A percentile compares a stretch with the other conserved stretches of the same genome.
These are phyloP conservation scores for Teleopsis dalmanni DNA, from an alignment of 1,140 invertebrate species.

Conservation along the genomic window DNA sequence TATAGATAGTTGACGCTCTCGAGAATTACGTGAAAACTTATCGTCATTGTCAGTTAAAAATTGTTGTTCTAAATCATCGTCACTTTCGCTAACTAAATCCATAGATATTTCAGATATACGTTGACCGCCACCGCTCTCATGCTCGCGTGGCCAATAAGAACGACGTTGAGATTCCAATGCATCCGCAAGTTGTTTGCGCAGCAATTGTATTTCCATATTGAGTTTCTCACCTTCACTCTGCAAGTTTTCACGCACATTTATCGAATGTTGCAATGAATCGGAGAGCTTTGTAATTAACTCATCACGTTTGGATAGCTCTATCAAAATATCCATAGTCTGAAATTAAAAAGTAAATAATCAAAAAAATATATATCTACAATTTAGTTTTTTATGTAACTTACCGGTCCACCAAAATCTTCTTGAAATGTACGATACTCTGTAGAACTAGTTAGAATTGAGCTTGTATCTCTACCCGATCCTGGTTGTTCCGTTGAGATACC, in stretches of 20 bases:
- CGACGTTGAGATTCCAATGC: constrained; percentile 41
- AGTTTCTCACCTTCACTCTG: constrained; percentile 54
- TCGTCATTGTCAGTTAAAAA: constrained; percentile 32
- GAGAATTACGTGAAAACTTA: constrained; percentile 26
- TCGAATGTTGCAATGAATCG: constrained; percentile 52
- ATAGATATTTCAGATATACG: constrained; percentile 40
- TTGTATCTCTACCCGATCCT: constrained; percentile 39
- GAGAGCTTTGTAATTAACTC: constrained; percentile 55
- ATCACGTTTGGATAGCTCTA: constrained; percentile 51
- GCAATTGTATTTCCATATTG: constrained; percentile 52
- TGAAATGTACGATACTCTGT: constrained; percentile 49
- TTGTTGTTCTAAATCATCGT: constrained; percentile 32
- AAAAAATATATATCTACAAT: neutral
- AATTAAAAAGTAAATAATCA: constrained; percentile 21
- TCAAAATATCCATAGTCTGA: constrained; percentile 55
- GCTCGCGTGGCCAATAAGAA: constrained; percentile 39
- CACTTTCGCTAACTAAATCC: constrained; percentile 40
- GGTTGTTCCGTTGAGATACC: constrained; percentile 20
- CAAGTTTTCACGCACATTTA: constrained; percentile 52
- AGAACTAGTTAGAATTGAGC: constrained; percentile 38
- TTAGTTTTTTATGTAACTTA: constrained; percentile 12
- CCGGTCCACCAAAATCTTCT: constrained; percentile 44
- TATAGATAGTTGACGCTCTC: constrained; percentile 38
- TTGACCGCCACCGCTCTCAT: constrained; percentile 34
- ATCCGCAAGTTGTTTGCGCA: constrained; percentile 53